Conservation (phyloP, 1,140 invertebrate genomes). For the Bombus waltoni region DNA sequence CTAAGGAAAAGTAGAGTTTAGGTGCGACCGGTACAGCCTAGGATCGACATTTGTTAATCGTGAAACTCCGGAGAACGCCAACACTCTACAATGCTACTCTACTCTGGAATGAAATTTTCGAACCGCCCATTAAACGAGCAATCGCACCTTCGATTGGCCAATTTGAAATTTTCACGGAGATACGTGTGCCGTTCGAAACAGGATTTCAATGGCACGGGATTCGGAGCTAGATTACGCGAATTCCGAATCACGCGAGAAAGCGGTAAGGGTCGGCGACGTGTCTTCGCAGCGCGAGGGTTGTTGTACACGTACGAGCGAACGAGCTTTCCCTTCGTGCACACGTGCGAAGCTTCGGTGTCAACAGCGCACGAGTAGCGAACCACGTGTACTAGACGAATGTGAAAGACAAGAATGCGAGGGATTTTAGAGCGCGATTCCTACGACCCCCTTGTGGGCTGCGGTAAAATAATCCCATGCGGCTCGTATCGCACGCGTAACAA, state of each 20-base stretch:
- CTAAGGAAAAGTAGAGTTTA: too few relatives aligned
- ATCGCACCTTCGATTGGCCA: neutral
- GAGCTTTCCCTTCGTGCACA: neutral
- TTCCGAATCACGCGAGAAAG: neutral
- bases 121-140: neutral
- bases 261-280: neutral
- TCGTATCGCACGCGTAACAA: slow-evolving; percentile 46
- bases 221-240: neutral
- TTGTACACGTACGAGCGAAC: neutral
- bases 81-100: neutral
- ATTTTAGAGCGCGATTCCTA: slow-evolving; percentile 27
- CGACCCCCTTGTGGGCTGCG: slow-evolving; percentile 29
- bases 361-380: neutral
- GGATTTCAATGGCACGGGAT: neutral
- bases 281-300: neutral
- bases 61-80: accelerated
- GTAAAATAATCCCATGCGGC: slow-evolving; percentile 59
- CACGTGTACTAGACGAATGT: slow-evolving; percentile 1
- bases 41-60: neutral
- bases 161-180: neutral
- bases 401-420: slow-evolving; percentile 50
- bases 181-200: too few relatives aligned
- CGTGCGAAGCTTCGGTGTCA: slow-evolving; percentile 22
- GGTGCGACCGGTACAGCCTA: too few relatives aligned
- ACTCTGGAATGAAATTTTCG: neutral